Evolutionary conservation across 2,113 vertebrate species (phyloP).

Genomic region (Chascanopsetta lugubris): DNA sequence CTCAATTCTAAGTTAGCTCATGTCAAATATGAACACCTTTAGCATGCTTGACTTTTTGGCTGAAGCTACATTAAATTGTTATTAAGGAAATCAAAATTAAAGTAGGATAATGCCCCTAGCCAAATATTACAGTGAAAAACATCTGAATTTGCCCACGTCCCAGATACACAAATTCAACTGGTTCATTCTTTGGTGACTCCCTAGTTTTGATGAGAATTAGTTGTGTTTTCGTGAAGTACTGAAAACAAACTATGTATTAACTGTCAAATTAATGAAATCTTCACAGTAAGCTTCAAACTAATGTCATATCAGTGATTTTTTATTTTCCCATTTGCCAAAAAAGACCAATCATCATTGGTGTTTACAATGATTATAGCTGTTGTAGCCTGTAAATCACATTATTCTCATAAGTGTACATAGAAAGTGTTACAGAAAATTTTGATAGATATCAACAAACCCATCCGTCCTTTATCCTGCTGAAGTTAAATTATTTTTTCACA

Average conservation of each 20-base stretch:
- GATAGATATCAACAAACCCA: not conserved
- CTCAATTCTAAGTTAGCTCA: no score
- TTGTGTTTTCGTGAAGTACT: not conserved
- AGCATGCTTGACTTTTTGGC: no score
- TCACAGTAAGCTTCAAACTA: not conserved
- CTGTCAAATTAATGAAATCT: not conserved
- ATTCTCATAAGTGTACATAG: not conserved
- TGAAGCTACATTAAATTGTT: no score
- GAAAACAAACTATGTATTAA: not conserved
- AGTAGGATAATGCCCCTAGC: no score
- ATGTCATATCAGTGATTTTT: not conserved
- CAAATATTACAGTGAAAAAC: not conserved
- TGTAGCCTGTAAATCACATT: conserved; percentile 9
- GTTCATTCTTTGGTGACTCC: no score
- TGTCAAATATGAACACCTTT: no score
- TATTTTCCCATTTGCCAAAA: not conserved
- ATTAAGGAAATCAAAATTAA: no score
- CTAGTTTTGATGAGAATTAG: no score
- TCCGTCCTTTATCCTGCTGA: not conserved
- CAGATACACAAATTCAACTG: not conserved
- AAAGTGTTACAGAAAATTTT: not conserved
- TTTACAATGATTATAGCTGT: not conserved
- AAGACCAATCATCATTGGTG: not conserved
- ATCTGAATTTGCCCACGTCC: no score
- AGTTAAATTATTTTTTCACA: conserved; percentile 1